Base-by-base conservation (phyloP, 2,888 invertebrate genomes). In the Holacanthella duospinosa region DNA sequence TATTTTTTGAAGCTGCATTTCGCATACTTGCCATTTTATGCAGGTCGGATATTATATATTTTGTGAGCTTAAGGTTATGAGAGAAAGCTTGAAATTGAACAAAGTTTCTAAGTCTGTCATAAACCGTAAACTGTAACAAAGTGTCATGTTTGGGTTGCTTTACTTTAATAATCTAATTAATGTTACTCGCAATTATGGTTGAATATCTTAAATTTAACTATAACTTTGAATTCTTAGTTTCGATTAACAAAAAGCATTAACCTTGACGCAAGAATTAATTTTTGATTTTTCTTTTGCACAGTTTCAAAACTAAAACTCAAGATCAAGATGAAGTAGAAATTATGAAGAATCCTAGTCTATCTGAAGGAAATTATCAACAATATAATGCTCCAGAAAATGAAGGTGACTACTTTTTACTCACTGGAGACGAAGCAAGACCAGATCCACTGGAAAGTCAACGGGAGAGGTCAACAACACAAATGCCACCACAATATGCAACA, bases 1-100 rank as follows among this genome's bases (percentile, higher is more conserved):
- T 73, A 55, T 73, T 71, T 68, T 73, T 71, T 64, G 73, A 73
- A 68, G 71, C 70, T 28, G 70, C 69, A 24, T 73, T 69, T 64
- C 70, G 73, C 44, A 64, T 67, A 59, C 65, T 71, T 56, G 61
- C 66, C 65, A 68, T 69, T 21, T 29, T 68, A 25, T 65, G 68
- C 63, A 69, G 68, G 68, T 69, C 65, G 59, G 29, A 44, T 60
- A 36, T 48, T 54, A 48, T 55, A 58, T 59, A 43, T 36, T 48
- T 19, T 25, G 26, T 25, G 56, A 12, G 36, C 9, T 36, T 36
- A 36, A n/a, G n/a, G n/a, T n/a, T n/a, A n/a, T n/a, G n/a, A n/a
- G n/a, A n/a, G n/a, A n/a, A n/a, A n/a, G n/a, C n/a, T n/a, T n/a
- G n/a, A n/a, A n/a, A n/a, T n/a, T n/a, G n/a, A n/a, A n/a, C n/a